Evolutionary conservation across 2,888 invertebrate species (phyloP).

Genomic region (Plemyria rubiginata): DNA sequence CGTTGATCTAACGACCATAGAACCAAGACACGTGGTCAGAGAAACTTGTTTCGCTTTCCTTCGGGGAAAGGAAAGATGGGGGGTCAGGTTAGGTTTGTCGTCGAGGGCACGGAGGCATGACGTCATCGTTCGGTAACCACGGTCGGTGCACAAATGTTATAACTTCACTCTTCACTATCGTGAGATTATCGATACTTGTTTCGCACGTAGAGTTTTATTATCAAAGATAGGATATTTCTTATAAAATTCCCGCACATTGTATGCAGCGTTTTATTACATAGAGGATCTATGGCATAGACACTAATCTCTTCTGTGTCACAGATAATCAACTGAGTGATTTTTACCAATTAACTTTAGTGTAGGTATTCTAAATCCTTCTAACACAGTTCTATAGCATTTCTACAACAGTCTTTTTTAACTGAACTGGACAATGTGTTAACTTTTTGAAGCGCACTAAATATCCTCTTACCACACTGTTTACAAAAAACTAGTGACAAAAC

Average conservation of each 20-base stretch:
- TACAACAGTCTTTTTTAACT: no score
- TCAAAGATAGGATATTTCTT: constrained; percentile 19
- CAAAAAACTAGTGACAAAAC: no score
- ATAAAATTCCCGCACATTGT: background rate
- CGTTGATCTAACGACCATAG: constrained; percentile 50
- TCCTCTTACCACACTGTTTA: no score
- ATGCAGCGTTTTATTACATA: background rate
- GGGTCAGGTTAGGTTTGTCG: constrained; percentile 49
- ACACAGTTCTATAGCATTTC: no score
- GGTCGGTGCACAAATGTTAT: constrained; percentile 64
- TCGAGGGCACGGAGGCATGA: constrained; percentile 68
- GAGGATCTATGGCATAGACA: background rate
- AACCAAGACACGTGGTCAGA: constrained; percentile 42
- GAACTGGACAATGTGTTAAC: no score
- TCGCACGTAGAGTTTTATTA: constrained; percentile 41
- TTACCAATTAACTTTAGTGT: no score
- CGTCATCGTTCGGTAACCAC: constrained; percentile 81
- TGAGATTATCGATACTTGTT: constrained; percentile 45
- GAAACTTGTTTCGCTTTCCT: constrained; percentile 43
- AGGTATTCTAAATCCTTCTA: no score
- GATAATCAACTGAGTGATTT: no score
- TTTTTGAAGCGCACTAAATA: no score
- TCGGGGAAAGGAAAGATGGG: constrained; percentile 45
- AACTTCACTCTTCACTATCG: constrained; percentile 48
- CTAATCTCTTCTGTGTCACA: no score